These are phyloP conservation scores for Lepisosteus osseus DNA, from an alignment of 2,113 vertebrate genomes.

Conservation along the genomic window DNA sequence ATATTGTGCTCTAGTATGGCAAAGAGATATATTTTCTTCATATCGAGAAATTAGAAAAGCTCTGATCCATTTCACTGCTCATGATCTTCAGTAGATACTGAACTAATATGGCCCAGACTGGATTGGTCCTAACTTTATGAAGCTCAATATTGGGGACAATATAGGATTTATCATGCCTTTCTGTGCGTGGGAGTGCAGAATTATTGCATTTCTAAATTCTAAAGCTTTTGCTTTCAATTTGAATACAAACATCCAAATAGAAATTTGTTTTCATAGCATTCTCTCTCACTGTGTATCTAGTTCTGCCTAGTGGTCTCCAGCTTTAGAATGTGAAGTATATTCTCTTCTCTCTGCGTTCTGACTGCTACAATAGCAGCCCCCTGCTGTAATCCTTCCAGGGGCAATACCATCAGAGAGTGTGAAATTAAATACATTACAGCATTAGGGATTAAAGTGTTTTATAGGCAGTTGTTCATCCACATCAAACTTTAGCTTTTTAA, in stretches of 20 bases:
- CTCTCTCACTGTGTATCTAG: not conserved
- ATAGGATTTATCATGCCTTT: constrained; percentile 69
- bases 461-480: constrained; percentile 93
- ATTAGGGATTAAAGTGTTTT: constrained; percentile 86
- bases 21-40: constrained; percentile 64
- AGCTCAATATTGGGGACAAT: constrained; percentile 63
- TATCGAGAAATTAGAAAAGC: constrained; percentile 67
- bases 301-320: not conserved
- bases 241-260: constrained; percentile 21
- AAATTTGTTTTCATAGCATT: constrained; percentile 2
- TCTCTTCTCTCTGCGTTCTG: constrained; percentile 64
- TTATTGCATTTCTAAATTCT: constrained; percentile 52
- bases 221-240: constrained; percentile 41
- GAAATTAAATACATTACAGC: constrained; percentile 96
- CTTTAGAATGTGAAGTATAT: constrained; percentile 48
- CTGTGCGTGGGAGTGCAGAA: constrained; percentile 63
- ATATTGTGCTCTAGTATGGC: constrained; percentile 71
- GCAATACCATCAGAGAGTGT: constrained; percentile 85
- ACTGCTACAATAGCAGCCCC: constrained; percentile 66
- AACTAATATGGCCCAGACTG: constrained; percentile 62
- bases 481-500: constrained; percentile 89
- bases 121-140: constrained; percentile 71
- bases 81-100: constrained; percentile 59
- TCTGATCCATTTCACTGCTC: constrained; percentile 58
- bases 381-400: constrained; percentile 72